phyloP scores from a whole-genome alignment of 2,888 invertebrate genomes.

The Ophion costatus region DNA sequence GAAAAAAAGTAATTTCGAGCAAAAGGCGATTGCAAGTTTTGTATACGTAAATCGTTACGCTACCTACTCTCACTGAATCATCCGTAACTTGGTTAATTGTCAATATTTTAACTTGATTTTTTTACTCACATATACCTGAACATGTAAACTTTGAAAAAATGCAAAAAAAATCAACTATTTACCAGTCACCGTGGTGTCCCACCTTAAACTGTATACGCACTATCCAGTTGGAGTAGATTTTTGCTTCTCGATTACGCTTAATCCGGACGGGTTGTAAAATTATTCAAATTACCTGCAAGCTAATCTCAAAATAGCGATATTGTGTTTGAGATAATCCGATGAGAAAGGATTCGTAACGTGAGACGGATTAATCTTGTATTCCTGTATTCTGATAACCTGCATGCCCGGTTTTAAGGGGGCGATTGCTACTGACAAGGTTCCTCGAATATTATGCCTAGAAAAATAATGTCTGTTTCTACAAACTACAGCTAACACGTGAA shows the following conservation, averaged over 20 bases:
- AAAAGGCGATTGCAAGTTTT: no score
- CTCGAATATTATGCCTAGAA: slow-evolving; percentile 72
- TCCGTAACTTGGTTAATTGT: no score
- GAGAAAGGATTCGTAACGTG: slow-evolving; percentile 65
- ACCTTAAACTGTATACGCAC: no score
- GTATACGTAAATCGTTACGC: no score
- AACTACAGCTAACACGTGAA: background rate
- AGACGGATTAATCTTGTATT: slow-evolving; percentile 68
- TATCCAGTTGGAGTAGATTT: background rate
- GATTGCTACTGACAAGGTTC: slow-evolving; percentile 69
- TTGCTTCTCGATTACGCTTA: background rate
- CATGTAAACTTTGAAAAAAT: no score
- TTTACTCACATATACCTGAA: no score
- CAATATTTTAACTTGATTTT: no score
- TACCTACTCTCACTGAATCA: no score
- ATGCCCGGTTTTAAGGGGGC: slow-evolving; percentile 60
- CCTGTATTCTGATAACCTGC: slow-evolving; percentile 70
- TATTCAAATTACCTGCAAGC: slow-evolving; percentile 66
- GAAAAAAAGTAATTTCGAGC: no score
- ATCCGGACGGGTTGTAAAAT: background rate
- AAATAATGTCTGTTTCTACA: background rate
- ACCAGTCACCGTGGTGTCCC: no score
- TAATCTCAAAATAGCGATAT: slow-evolving; percentile 71
- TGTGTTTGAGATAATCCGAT: slow-evolving; percentile 62
- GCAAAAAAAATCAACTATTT: no score